Evolutionary conservation across 1,140 invertebrate species (phyloP), one percentile per base, ranked within the genome.

Genomic region (Drosophila bocqueti): DNA sequence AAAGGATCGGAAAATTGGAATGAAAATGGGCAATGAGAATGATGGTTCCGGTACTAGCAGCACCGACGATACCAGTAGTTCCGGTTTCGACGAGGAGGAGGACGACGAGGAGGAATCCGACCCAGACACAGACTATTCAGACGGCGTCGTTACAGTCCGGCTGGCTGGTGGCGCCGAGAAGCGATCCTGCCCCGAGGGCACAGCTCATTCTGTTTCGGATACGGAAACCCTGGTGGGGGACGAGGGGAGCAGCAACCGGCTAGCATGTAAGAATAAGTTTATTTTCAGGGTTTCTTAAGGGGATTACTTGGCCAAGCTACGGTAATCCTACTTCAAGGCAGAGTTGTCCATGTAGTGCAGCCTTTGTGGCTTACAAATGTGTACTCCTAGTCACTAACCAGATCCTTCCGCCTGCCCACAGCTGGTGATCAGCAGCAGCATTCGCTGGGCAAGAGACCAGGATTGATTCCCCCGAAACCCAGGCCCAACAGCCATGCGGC

Each of bases 101-200:
- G 52, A 49, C 0, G 40, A 72, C 5, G 63, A 66, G 29, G 50
- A 47, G n/a, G 62, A 34, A 5, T 47, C 15, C 31, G 76, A 74
- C 7, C 21, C 26, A 2, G 55, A 67, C 6, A 29, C 57, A 8
- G 75, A 77, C 26, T 36, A 59, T 21, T 31, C 43, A 15, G 49
- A 49, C 1, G 52, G 67, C 6, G 11, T 16, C 5, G 24, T 31
- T 29, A 43, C 62, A 10, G 38, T 69, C 7, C 81, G 85, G 7
- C 50, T 90, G 4, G n/a, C 68, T 7, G 86, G 85, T 45, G 85
- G 85, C 24, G 79, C 86, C 15, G 85, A 89, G 34, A 81, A 57
- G 52, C 34, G 3, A 15, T 15, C 46, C 4, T 26, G n/a, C 36
- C 47, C 40, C 8, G 52, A 60, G 15, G 52, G 15, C 34, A 24